These are phyloP conservation scores for Chamaetylas fuelleborni DNA, from an alignment of 2,113 vertebrate genomes.

Conservation along the genomic window DNA sequence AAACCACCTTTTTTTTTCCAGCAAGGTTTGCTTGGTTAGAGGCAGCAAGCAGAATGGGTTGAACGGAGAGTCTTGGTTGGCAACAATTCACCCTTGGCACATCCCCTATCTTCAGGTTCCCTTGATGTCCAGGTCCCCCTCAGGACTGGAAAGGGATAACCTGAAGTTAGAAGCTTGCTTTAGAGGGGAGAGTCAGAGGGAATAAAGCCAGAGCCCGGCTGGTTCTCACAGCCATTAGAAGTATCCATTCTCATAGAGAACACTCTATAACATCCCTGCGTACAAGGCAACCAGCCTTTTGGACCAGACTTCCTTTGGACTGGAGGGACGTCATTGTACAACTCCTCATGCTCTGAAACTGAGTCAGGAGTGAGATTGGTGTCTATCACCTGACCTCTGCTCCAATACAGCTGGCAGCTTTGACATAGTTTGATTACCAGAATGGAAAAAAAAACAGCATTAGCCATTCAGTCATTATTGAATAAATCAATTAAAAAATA, in stretches of 20 bases:
- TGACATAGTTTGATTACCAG: background rate
- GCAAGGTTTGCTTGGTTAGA: background rate
- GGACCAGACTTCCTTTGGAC: background rate
- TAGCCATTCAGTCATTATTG: background rate
- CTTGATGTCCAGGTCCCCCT: background rate
- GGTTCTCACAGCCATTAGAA: background rate
- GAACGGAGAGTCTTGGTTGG: background rate
- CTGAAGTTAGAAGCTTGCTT: background rate
- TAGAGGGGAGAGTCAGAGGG: background rate
- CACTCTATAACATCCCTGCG: accelerated
- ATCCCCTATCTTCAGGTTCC: background rate
- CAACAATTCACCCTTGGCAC: background rate
- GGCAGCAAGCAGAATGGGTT: background rate
- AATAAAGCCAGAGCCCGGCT: background rate
- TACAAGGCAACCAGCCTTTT: background rate
- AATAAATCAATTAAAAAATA: background rate
- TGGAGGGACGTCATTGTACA: background rate
- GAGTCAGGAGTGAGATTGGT: background rate
- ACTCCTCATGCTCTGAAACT: background rate
- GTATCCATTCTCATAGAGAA: background rate
- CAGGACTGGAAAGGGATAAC: background rate
- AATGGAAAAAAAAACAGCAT: background rate
- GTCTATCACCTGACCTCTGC: background rate
- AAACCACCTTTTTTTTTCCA: background rate
- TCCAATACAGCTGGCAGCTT: background rate